Base-by-base conservation (phyloP, 2,113 vertebrate species). In the Hypocryptadius cinnamomeus region DNA sequence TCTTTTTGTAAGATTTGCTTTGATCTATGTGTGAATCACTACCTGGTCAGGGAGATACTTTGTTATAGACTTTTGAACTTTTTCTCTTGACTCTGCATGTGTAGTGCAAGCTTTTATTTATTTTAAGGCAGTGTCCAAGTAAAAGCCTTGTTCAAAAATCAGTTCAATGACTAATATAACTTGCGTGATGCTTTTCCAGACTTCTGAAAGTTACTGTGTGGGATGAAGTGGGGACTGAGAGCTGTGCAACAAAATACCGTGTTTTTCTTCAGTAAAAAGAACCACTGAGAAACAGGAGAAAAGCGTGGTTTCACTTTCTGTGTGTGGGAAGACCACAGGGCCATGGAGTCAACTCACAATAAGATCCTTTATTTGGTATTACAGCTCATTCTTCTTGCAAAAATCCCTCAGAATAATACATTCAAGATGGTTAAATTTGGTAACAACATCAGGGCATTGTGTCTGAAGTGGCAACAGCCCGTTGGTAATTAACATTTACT, bases 401-500 rank as follows among this genome's bases (percentile, higher is more conserved):
- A 94, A 90, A 87, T 28, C 30, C 42, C 35, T 90, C 45, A 40
- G 69, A 95, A 92, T 80, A 85, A 85, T 82, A 60, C n/a, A 65
- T 77, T 73, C 24, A 15, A 74, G 44, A 79, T 15, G 64, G 35
- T 83, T 94, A 81, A 93, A 92, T 96, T 86, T 94, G 39, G 85
- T 81, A 65, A 65, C 33, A 28, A 27, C 10, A 45, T 50, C 42
- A 77, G 77, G 39, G 23, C 4, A 3, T 35, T 94, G 39, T 63
- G 47, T 64, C 50, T 86, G 68, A 84, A 95, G 44, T 85, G 51
- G 20, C 64, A 96, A 54, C 42, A 72, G 27, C 64, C 60, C 59
- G 71, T 95, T 96, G 35, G 28, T 76, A 87, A 90, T 95, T 94
- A 94, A 51, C 40, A 18, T 79, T 91, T 96, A 79, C 69, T 90